Conservation (phyloP, 2,113 vertebrate genomes). For the Periophthalmodon schlosseri region DNA sequence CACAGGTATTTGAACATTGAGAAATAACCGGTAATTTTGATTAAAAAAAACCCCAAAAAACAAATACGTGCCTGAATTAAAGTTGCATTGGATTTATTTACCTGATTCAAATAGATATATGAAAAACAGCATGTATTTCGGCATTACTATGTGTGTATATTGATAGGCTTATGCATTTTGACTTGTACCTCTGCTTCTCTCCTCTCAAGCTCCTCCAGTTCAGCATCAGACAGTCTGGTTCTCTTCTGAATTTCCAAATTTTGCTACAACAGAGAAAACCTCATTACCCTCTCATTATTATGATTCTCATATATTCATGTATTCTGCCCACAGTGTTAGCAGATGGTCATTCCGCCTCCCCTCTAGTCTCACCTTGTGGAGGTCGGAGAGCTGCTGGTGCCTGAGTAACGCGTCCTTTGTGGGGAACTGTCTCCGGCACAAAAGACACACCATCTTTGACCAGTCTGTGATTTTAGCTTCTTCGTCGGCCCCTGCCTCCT, state of each 20-base stretch:
- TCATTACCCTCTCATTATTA: too few species aligned
- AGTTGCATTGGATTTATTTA: too few species aligned
- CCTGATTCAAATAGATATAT: too few species aligned
- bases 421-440: constrained; percentile 92
- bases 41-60: too few species aligned
- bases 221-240: constrained; percentile 84
- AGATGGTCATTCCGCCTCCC: constrained; percentile 51
- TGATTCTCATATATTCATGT: too few species aligned
- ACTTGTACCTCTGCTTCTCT: constrained; percentile 88
- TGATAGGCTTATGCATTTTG: background rate
- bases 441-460: constrained; percentile 89
- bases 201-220: constrained; percentile 91
- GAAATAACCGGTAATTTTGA: too few species aligned
- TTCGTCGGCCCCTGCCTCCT: constrained; percentile 81
- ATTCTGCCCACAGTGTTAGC: constrained; percentile 8
- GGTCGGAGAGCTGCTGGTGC: constrained; percentile 93
- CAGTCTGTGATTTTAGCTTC: constrained; percentile 89
- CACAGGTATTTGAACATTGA: too few species aligned
- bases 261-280: constrained; percentile 78
- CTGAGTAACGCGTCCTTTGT: constrained; percentile 87
- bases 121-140: too few species aligned
- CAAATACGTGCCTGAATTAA: too few species aligned
- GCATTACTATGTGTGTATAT: too few species aligned
- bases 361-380: constrained; percentile 88
- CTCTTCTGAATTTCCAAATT: constrained; percentile 91